Conservation (phyloP, 2,113 vertebrate genomes). For the Boulengerochromis microlepis region DNA sequence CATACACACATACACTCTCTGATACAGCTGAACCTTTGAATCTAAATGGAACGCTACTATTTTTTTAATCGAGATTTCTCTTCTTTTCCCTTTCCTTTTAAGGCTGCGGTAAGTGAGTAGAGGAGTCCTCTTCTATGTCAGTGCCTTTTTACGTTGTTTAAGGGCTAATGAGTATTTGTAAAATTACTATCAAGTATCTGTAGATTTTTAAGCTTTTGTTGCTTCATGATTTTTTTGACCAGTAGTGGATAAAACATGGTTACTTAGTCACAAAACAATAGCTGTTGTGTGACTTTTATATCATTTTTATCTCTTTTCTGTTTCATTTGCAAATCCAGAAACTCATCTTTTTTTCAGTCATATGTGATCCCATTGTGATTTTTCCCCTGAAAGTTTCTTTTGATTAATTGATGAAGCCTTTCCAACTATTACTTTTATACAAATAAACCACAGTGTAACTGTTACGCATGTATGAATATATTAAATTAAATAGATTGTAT, state of each 20-base stretch:
- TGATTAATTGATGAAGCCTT: neutral
- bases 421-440: neutral
- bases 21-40: neutral
- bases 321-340: neutral
- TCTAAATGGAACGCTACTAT: neutral
- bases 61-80: slow-evolving; percentile 19
- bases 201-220: neutral
- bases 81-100: slow-evolving; percentile 59
- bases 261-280: neutral
- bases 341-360: neutral
- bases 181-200: neutral
- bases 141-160: neutral
- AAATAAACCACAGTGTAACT: neutral
- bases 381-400: neutral
- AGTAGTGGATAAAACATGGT: neutral
- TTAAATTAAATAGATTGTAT: neutral
- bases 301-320: neutral
- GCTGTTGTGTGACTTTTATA: neutral
- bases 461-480: neutral
- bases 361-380: neutral
- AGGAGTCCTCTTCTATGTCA: neutral
- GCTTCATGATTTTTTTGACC: neutral
- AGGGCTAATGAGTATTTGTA: neutral
- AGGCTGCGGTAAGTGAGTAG: slow-evolving; percentile 93
- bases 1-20: neutral